Evolutionary conservation across 2,113 vertebrate species (phyloP).

Genomic region (Phocoena phocoena): DNA sequence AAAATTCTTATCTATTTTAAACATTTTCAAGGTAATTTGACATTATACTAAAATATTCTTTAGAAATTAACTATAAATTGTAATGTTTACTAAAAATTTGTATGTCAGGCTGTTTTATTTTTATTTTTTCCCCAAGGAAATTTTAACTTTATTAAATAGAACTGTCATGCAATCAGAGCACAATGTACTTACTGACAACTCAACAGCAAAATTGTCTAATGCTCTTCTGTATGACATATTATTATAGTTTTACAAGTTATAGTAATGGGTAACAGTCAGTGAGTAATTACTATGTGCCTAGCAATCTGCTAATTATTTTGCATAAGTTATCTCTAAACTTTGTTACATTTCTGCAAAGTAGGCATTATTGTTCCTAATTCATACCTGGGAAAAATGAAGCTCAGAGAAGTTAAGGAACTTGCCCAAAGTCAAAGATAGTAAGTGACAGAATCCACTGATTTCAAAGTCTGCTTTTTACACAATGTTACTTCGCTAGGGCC

Average conservation of each 20-base stretch:
- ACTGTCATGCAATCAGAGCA: neutral
- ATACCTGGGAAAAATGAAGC: neutral
- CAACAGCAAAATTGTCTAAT: neutral
- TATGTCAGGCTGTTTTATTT: neutral
- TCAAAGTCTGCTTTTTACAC: neutral
- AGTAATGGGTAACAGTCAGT: neutral
- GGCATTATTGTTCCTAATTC: neutral
- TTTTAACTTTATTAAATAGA: neutral
- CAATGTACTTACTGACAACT: neutral
- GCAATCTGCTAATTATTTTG: neutral
- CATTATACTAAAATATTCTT: neutral
- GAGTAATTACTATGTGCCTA: neutral
- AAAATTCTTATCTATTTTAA: neutral
- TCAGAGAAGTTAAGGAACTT: neutral
- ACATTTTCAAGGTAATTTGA: neutral
- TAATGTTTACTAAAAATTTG: neutral
- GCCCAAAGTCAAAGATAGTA: neutral
- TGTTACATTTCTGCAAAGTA: neutral
- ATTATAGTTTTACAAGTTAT: neutral
- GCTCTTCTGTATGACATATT: neutral
- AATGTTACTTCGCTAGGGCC: neutral
- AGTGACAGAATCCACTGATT: neutral
- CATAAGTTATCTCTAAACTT: neutral
- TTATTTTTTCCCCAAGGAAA: neutral
- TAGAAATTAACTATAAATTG: neutral